Evolutionary conservation across 1,140 invertebrate genomes (phyloP).

Genomic region (Drosophila burlai): DNA sequence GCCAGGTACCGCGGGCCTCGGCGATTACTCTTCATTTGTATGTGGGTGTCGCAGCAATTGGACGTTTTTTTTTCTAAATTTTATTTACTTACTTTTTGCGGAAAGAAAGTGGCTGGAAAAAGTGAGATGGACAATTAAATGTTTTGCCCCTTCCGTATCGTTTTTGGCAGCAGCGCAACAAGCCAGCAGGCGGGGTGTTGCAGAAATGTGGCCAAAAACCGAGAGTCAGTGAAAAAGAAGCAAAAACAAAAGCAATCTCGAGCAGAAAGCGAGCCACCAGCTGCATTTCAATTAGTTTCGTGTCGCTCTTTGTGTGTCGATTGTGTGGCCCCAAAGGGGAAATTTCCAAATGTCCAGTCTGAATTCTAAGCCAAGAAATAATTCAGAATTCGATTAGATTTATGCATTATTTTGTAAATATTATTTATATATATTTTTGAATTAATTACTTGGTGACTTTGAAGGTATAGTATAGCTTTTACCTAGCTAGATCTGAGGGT

Average conservation of each 20-base stretch:
- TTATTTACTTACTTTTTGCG: conserved; percentile 9
- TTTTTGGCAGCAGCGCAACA: conserved; percentile 12
- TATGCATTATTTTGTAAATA: too few species aligned
- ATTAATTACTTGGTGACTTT: too few species aligned
- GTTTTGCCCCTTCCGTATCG: conserved; percentile 6
- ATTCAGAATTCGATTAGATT: not conserved
- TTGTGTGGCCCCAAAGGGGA: not conserved
- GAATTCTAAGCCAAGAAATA: not conserved
- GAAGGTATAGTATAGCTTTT: too few species aligned
- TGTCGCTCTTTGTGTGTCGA: not conserved
- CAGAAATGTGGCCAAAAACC: conserved; percentile 12
- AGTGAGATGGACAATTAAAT: conserved; percentile 17
- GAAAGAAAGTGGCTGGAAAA: conserved; percentile 17
- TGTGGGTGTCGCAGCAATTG: conserved; percentile 17
- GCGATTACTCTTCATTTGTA: conserved; percentile 15
- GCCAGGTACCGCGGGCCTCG: not conserved
- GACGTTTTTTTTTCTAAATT: conserved; percentile 2
- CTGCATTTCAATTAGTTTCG: conserved; percentile 13
- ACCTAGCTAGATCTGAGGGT: too few species aligned
- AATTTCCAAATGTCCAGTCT: not conserved
- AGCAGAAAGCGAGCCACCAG: conserved; percentile 11
- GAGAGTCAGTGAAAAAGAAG: not conserved
- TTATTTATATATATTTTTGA: too few species aligned
- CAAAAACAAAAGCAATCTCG: conserved; percentile 13
- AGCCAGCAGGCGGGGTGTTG: not conserved